Evolutionary conservation across 2,797 vertebrate species (phyloP), one percentile per base, ranked within the genome.

Genomic region (Sitta carolinensis): DNA sequence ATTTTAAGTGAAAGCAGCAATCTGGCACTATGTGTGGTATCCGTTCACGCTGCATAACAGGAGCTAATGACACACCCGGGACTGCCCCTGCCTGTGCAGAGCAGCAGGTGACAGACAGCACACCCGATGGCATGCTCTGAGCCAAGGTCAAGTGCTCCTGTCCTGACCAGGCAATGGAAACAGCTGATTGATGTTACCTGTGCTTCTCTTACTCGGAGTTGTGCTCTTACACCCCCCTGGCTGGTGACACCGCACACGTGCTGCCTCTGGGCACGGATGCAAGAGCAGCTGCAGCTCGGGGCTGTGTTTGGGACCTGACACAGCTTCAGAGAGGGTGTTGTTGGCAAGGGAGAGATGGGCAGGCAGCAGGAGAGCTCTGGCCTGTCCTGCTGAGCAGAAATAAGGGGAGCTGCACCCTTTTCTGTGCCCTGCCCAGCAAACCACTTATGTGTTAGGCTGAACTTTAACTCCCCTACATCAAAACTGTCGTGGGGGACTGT

Each of bases 401-500:
- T 12, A 59, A 45, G 5, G 16, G 34, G 8, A 78, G 7, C 47
- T 54, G 17, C 51, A 36, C 19, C 32, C 20, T 52, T 29, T 59
- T 52, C 18, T 38, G 29, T 27, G 32, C 30, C 30, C 62, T 23
- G 19, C 22, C 27, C 38, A 43, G 42, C 19, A 70, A 42, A 47
- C 15, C 8, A 29, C n/a, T 29, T 3, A 0, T 48, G 38, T 16
- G 26, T 27, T 34, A 45, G 32, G 7, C 8, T 72, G 13, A 51
- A 4, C 12, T 64, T 74, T n/a, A 42, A 38, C 16, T 58, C 4
- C 5, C 5, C 20, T 42, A 7, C 29, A 23, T 73, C 25, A 66
- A 47, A 82, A 20, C 2, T 20, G 0, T 59, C 1, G 0, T 1
- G 16, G 22, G 26, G 15, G 5, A 45, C 21, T 45, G 20, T 45